phyloP scores from a whole-genome alignment of 2,797 vertebrate species.

The Chromis chromis region DNA sequence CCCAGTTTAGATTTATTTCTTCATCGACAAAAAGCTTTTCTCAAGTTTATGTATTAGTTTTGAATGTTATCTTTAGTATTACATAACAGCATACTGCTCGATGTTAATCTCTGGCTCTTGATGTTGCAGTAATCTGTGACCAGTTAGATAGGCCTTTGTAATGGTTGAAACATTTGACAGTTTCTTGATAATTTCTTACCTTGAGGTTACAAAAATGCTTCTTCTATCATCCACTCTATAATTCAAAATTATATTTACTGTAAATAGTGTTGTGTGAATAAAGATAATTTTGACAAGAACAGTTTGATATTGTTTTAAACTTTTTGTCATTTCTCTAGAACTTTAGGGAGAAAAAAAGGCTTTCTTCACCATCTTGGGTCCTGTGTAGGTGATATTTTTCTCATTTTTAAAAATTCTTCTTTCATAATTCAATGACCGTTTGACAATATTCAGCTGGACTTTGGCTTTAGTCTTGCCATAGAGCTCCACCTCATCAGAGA shows the following conservation, averaged over 20 bases:
- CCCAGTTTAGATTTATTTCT: conserved; percentile 14
- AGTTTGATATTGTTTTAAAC: conserved; percentile 14
- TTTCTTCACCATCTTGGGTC: not conserved
- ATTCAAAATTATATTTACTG: conserved; percentile 33
- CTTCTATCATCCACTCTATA: not conserved
- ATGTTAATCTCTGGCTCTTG: conserved; percentile 1
- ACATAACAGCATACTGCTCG: not conserved
- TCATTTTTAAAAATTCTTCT: not conserved
- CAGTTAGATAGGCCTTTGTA: not conserved
- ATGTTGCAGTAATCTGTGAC: conserved; percentile 10
- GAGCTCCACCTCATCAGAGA: conserved; percentile 91
- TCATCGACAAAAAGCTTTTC: not conserved
- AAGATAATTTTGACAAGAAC: conserved; percentile 36
- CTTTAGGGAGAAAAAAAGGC: not conserved
- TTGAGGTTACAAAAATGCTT: not conserved
- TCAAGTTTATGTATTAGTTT: conserved; percentile 14
- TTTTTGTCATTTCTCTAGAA: conserved; percentile 11
- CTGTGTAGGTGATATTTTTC: not conserved
- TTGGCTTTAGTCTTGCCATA: conserved; percentile 96
- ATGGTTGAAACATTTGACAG: conserved; percentile 8
- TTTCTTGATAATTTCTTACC: not conserved
- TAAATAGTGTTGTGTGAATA: conserved; percentile 59
- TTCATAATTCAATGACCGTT: no score
- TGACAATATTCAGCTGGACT: conserved; percentile 87
- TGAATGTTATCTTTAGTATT: conserved; percentile 20